A percentile compares a stretch with the other conserved stretches of the same genome.
Evolutionary conservation across 2,797 vertebrate genomes (phyloP).

Genomic region (Crenichthys baileyi): DNA sequence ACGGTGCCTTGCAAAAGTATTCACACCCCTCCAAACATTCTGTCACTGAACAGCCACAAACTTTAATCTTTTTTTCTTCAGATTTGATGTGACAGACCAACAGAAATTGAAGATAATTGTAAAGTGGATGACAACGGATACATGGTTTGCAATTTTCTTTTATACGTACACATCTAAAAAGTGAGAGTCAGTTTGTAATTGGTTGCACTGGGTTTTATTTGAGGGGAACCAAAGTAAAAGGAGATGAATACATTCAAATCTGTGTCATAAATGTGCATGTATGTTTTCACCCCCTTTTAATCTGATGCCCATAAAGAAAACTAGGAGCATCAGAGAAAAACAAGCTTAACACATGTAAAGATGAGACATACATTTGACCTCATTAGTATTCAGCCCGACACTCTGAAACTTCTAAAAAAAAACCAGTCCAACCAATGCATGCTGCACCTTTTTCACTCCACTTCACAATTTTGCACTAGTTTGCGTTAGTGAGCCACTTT

Average conservation of each 20-base stretch:
- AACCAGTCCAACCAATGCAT: neutral
- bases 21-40: neutral
- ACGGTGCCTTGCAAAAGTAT: slow-evolving; percentile 64
- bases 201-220: neutral
- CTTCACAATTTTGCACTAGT: neutral
- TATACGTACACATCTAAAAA: neutral
- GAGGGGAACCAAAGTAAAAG: neutral
- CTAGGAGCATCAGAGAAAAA: neutral
- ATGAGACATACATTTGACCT: neutral
- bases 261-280: neutral
- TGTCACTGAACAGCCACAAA: neutral
- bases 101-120: neutral
- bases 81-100: neutral
- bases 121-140: neutral
- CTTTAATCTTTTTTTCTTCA: neutral
- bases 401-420: neutral
- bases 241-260: neutral
- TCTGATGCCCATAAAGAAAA: neutral
- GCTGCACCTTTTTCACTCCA: neutral
- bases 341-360: neutral
- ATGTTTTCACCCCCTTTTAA: neutral
- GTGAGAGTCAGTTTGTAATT: neutral
- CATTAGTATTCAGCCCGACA: neutral
- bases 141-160: neutral
- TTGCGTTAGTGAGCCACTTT: neutral